phyloP scores from a whole-genome alignment of 2,113 vertebrate species.

The Chloropsis cyanopogon region DNA sequence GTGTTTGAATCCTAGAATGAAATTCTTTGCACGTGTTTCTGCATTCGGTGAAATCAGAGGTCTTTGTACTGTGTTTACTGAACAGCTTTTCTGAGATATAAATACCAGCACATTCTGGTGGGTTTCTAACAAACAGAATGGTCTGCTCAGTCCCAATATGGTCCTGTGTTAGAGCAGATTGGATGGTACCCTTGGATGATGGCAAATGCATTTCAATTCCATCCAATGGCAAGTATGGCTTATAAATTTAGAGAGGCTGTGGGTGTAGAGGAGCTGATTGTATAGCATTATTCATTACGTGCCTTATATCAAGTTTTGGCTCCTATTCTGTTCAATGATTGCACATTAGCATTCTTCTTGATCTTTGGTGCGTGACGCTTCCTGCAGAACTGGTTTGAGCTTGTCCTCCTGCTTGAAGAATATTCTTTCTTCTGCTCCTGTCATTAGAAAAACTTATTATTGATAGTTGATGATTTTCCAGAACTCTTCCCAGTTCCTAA shows the following conservation, averaged over 20 bases:
- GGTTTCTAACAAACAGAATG: slow-evolving; percentile 47
- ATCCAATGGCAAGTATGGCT: background rate
- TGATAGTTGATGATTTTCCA: slow-evolving; percentile 25
- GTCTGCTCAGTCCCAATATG: slow-evolving; percentile 46
- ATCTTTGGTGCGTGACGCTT: slow-evolving; percentile 29
- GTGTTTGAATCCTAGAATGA: background rate
- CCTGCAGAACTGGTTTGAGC: slow-evolving; percentile 55
- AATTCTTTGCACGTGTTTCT: background rate
- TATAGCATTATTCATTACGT: slow-evolving; percentile 41
- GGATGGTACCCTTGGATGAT: background rate
- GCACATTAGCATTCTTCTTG: slow-evolving; percentile 49
- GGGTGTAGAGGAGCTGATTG: slow-evolving; percentile 36
- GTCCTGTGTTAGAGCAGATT: slow-evolving; percentile 52
- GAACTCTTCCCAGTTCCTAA: background rate
- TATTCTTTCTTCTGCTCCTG: slow-evolving; percentile 28
- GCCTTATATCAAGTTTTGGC: slow-evolving; percentile 47
- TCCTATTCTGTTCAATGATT: slow-evolving; percentile 48
- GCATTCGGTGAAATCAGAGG: slow-evolving; percentile 34
- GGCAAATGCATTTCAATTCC: slow-evolving; percentile 14
- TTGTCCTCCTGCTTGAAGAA: slow-evolving; percentile 15
- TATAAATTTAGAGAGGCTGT: slow-evolving; percentile 43
- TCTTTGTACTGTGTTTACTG: slow-evolving; percentile 50
- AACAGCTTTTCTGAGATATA: slow-evolving; percentile 67
- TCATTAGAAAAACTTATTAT: slow-evolving; percentile 15
- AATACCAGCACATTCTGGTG: slow-evolving; percentile 52